Conservation (phyloP, 2,113 vertebrate species). For the Phoenicopterus ruber region DNA sequence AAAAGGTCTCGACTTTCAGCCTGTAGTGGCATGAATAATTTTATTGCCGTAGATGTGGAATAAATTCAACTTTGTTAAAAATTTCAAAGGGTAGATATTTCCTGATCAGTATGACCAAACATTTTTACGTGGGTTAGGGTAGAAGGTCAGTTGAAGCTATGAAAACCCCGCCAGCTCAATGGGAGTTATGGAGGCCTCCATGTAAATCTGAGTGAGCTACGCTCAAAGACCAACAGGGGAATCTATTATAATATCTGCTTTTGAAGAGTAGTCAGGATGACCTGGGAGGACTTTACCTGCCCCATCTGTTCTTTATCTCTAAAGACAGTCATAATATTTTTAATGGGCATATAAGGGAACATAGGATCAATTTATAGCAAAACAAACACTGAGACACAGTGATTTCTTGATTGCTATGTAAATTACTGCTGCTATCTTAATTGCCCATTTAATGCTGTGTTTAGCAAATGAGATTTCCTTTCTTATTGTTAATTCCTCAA, state of each 20-base stretch:
- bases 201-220: neutral
- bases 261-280: neutral
- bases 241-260: neutral
- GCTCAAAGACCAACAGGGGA: neutral
- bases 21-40: neutral
- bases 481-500: neutral
- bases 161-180: neutral
- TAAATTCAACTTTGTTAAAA: neutral
- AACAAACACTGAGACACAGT: neutral
- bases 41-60: neutral
- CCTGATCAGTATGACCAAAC: neutral
- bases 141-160: neutral
- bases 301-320: neutral
- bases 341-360: neutral
- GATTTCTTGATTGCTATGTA: neutral
- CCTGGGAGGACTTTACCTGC: neutral
- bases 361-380: neutral
- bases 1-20: neutral
- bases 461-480: neutral
- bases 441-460: neutral
- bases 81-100: neutral
- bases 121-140: neutral
- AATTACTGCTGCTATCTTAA: neutral
- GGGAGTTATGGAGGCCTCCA: neutral
- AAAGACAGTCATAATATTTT: neutral